Evolutionary conservation across 2,797 vertebrate species (phyloP).

Genomic region (Hoplostethus atlanticus): DNA sequence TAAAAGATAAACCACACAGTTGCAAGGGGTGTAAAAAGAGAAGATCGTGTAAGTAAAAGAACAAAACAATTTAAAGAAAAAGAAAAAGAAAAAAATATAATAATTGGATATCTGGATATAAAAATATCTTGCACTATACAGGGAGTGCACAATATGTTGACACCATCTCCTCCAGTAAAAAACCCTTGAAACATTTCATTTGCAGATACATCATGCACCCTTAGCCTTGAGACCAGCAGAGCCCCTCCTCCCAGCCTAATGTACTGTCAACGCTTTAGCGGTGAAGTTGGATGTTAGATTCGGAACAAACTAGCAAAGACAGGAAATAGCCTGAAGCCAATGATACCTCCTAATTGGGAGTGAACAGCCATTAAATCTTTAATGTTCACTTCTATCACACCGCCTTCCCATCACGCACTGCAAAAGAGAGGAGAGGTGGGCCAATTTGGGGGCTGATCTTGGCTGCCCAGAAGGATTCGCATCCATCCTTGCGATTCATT

Average conservation of each 20-base stretch:
- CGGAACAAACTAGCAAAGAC: constrained; percentile 38
- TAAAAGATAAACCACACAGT: too few species aligned
- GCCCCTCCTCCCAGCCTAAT: constrained; percentile 8
- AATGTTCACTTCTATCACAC: constrained; percentile 72
- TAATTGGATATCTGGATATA: not conserved
- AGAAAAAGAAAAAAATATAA: too few species aligned
- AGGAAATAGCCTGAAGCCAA: constrained; percentile 49
- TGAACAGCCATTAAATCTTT: constrained; percentile 71
- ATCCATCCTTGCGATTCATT: constrained; percentile 57
- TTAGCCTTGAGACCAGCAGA: constrained; percentile 33
- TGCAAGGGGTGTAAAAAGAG: too few species aligned
- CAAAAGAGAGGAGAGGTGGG: constrained; percentile 42
- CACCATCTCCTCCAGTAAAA: not conserved
- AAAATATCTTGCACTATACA: not conserved
- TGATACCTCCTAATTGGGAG: constrained; percentile 58
- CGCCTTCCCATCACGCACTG: constrained; percentile 56
- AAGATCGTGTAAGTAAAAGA: too few species aligned
- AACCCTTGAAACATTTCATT: constrained; percentile 16
- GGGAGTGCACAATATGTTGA: not conserved
- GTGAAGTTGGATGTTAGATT: constrained; percentile 51
- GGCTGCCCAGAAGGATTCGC: constrained; percentile 64
- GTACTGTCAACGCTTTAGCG: constrained; percentile 37
- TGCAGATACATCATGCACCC: constrained; percentile 29
- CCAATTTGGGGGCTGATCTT: constrained; percentile 57
- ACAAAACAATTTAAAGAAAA: too few species aligned